Percentiles rank a stretch among this genome's conserved stretches.
Evolutionary conservation across 2,797 vertebrate species (phyloP).

Genomic region (Tolypeutes matacus): DNA sequence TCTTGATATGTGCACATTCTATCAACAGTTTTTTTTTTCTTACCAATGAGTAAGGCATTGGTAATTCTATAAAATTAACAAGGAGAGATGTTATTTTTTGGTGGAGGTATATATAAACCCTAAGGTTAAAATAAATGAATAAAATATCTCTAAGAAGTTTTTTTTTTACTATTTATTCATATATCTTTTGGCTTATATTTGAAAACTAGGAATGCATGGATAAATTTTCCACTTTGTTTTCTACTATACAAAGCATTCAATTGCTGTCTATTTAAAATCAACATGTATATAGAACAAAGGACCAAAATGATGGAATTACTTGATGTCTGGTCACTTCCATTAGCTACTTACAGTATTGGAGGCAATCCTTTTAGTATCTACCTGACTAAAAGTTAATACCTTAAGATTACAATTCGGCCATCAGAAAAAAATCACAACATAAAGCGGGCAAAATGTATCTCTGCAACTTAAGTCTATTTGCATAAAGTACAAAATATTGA

Average conservation of each 20-base stretch:
- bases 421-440: neutral
- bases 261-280: neutral
- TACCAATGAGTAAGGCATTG: neutral
- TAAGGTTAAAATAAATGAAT: neutral
- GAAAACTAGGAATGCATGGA: neutral
- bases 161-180: neutral
- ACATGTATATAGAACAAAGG: neutral
- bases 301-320: neutral
- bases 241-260: neutral
- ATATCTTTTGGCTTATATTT: neutral
- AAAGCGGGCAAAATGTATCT: neutral
- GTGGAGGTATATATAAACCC: neutral
- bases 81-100: neutral
- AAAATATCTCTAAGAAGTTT: neutral
- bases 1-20: no score
- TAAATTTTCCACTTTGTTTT: neutral
- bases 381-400: neutral
- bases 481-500: neutral
- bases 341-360: neutral
- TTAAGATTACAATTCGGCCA: neutral
- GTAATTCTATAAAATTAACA: no score
- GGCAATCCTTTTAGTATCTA: neutral
- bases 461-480: neutral
- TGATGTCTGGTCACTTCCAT: neutral
- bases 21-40: neutral